phyloP scores from a whole-genome alignment of 2,113 vertebrate genomes.

The Calidris pugnax region DNA sequence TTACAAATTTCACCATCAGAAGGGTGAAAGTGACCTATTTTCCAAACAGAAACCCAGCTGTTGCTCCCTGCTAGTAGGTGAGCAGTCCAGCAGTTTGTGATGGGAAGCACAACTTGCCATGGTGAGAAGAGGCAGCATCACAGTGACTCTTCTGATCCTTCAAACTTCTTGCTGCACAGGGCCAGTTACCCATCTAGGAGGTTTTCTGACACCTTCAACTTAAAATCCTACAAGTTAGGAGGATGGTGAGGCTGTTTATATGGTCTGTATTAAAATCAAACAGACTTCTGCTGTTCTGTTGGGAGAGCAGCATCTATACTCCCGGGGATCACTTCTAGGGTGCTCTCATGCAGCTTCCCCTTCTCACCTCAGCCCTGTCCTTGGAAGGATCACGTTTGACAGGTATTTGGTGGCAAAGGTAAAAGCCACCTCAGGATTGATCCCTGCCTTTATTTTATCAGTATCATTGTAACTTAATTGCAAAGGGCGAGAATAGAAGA shows the following conservation, averaged over 20 bases:
- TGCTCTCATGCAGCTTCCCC: not conserved
- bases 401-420: not conserved
- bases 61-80: not conserved
- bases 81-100: not conserved
- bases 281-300: not conserved
- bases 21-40: not conserved
- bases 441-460: not conserved
- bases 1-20: not conserved
- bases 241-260: not conserved
- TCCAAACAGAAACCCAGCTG: not conserved
- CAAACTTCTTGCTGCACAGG: not conserved
- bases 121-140: not conserved
- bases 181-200: fast-evolving
- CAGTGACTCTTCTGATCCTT: not conserved
- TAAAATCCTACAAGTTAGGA: not conserved
- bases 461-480: not conserved
- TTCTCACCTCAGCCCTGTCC: not conserved
- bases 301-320: fast-evolving
- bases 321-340: not conserved
- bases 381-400: not conserved
- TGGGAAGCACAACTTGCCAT: not conserved
- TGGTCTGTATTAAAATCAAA: not conserved
- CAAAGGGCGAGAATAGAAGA: not conserved
- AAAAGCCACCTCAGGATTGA: not conserved
- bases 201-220: not conserved